A percentile compares a stretch with the other conserved stretches of the same genome.
Conservation (phyloP, 53 echinoderm and acorn worm species). For the Arbacia lixula region DNA sequence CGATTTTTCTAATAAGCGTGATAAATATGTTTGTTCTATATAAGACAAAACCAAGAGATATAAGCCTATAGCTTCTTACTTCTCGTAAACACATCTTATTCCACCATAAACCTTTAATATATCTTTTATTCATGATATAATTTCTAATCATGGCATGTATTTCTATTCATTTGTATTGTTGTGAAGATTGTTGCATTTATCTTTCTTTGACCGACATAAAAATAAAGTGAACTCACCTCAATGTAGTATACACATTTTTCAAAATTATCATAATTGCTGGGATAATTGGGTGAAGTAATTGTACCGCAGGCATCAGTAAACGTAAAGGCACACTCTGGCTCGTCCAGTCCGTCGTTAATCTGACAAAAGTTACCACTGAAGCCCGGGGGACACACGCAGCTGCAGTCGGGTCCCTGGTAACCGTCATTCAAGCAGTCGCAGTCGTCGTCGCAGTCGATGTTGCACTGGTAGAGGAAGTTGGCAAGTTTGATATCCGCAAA, state of each 20-base stretch:
- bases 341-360: not conserved
- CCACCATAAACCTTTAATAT: too few relatives aligned
- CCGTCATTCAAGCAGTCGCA: constrained; percentile 61
- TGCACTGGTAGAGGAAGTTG: constrained; percentile 63
- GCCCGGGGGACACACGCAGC: constrained; percentile 56
- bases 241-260: constrained; percentile 56
- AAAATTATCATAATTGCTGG: constrained; percentile 57
- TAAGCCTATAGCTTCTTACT: too few relatives aligned
- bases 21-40: too few relatives aligned
- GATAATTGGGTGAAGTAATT: constrained; percentile 68
- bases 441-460: constrained; percentile 5
- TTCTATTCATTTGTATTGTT: too few relatives aligned
- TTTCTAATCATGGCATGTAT: too few relatives aligned
- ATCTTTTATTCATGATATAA: too few relatives aligned
- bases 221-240: constrained; percentile 66
- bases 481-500: constrained; percentile 63
- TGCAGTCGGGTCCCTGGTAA: constrained; percentile 49
- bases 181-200: too few relatives aligned
- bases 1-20: too few relatives aligned
- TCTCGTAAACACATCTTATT: too few relatives aligned
- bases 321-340: constrained; percentile 46
- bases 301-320: constrained; percentile 52
- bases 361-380: constrained; percentile 57
- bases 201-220: too few relatives aligned
- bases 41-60: too few relatives aligned